phyloP scores from a whole-genome alignment of 2,888 invertebrate genomes.

The Agrochola lota region DNA sequence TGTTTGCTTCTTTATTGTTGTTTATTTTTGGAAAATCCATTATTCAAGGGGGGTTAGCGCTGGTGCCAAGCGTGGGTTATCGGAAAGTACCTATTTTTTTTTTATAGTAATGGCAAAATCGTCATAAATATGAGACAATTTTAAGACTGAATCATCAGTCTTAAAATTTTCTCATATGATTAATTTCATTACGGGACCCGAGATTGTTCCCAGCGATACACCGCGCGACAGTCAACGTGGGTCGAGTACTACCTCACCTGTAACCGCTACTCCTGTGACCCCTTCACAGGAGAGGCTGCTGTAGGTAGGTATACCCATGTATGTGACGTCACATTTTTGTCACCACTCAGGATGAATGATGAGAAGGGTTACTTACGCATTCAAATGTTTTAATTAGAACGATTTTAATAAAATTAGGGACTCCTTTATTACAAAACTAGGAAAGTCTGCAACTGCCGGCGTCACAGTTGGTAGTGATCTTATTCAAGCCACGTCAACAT shows the following conservation, averaged over 20 bases:
- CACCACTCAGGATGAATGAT: conserved; percentile 1
- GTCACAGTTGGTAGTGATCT: neutral
- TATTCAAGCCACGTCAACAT: conserved; percentile 1
- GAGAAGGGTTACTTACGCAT: conserved; percentile 27
- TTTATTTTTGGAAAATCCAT: conserved; percentile 27
- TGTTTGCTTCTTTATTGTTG: conserved; percentile 29
- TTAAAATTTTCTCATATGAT: neutral
- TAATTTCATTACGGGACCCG: conserved; percentile 15
- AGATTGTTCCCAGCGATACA: conserved; percentile 14
- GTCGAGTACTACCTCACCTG: conserved; percentile 9
- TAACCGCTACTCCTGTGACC: conserved; percentile 8
- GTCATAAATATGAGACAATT: neutral
- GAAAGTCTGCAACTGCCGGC: too few relatives aligned
- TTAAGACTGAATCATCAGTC: neutral
- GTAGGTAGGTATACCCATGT: conserved; percentile 3
- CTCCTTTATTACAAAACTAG: neutral
- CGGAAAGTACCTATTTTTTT: neutral
- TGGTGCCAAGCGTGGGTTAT: neutral
- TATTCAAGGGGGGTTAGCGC: neutral
- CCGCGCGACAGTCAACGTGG: neutral
- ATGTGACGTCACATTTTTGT: conserved; percentile 34
- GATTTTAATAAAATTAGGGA: conserved; percentile 1
- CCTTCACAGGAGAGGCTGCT: conserved; percentile 8
- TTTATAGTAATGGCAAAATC: neutral
- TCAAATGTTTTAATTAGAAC: conserved; percentile 26